These are phyloP conservation scores for Rhipidura dahli DNA, from an alignment of 2,113 vertebrate genomes.

Conservation along the genomic window DNA sequence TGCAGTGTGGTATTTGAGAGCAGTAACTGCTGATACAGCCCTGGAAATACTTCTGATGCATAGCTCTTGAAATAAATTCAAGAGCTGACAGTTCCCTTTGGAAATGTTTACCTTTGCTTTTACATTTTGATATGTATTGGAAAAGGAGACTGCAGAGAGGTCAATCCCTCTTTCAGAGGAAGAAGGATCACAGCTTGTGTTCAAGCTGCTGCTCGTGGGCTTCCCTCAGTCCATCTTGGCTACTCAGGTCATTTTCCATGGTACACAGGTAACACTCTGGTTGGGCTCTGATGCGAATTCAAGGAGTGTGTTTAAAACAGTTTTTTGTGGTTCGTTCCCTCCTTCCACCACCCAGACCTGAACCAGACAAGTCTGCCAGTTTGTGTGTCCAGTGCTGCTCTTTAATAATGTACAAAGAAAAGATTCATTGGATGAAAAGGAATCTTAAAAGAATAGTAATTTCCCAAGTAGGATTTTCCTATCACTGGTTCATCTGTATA, in stretches of 20 bases:
- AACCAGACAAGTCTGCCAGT: not conserved
- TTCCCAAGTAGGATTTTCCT: not conserved
- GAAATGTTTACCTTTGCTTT: conserved; percentile 32
- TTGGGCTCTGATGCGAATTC: not conserved
- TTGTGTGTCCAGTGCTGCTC: not conserved
- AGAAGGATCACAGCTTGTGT: not conserved
- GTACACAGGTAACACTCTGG: not conserved
- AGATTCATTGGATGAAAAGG: not conserved
- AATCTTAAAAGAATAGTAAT: not conserved
- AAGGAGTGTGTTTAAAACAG: not conserved
- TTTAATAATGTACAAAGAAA: not conserved
- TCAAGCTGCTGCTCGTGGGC: not conserved
- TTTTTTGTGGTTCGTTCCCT: not conserved
- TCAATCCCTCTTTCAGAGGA: not conserved
- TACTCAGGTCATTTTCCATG: not conserved
- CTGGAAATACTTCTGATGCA: conserved; percentile 19
- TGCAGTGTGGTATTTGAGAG: not conserved
- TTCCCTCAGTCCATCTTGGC: not conserved
- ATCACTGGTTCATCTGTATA: not conserved
- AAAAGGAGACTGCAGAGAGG: not conserved
- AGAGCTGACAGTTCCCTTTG: not conserved
- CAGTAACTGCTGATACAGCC: not conserved
- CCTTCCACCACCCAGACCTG: not conserved
- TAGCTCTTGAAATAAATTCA: not conserved
- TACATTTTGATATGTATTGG: conserved; percentile 2